Base-by-base conservation (phyloP, 2,888 invertebrate genomes). In the Merodon equestris region DNA sequence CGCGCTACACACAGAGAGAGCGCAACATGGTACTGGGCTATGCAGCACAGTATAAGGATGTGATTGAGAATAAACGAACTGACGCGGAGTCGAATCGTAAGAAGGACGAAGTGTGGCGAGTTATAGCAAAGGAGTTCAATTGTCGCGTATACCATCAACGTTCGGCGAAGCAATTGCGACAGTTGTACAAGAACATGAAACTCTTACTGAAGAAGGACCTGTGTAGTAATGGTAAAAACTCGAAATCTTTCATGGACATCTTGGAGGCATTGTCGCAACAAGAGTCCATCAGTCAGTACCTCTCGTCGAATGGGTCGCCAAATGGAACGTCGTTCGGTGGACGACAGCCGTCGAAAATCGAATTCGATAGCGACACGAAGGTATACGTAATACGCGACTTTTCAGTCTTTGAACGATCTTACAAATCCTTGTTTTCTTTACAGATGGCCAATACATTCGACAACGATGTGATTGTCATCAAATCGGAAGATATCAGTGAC, bases 121-220 rank as follows among this genome's bases (percentile, higher is more conserved):
- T 87, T 77, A 88, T 88, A 68, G 88, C 88, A 64, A 88, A 88
- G 83, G 88, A 88, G 71, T 88, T 89, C 68, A 88, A 88, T 74
- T 84, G 85, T 27, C 85, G 87, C 15, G 88, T 88, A 13, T 89
- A 88, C 82, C 89, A 89, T 74, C 89, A 88, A 82, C 85, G 88
- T 70, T 88, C 88, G 10, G 86, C 88, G 14, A 88, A 88, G 77
- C 88, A 88, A 75, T 82, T 88, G 72, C 85, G 88, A n/a, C 88
- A 88, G 72, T 81, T 88, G 10, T 88, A 88, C 77, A 88, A 88
- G 83, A 88, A 88, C 64, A 88, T 88, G 88, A 88, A 88, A 74
- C 77, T 88, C 10, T 83, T 88, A 77, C 83, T 88, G 15, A 88
- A 88, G 61, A 88, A 88, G 84, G 88, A 88, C 72, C 84, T 88